Percentiles rank a stretch among this genome's conserved stretches.
Conservation (phyloP, 2,797 vertebrate species). For the Sebastes jordani region DNA sequence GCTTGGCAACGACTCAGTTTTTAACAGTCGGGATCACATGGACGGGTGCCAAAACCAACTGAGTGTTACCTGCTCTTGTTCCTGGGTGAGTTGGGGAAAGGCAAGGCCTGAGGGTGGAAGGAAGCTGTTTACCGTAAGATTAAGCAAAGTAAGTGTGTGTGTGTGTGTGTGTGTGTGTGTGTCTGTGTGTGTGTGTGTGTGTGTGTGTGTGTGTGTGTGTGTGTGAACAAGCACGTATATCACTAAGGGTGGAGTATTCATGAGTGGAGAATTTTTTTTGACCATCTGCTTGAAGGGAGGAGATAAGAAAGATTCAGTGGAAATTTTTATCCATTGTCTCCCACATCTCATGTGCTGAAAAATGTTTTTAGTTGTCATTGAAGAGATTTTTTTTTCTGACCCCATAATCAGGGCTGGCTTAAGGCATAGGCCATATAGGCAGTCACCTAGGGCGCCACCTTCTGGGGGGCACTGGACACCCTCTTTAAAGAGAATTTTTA, state of each 20-base stretch:
- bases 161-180: no score
- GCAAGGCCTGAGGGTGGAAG: constrained; percentile 63
- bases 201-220: background rate
- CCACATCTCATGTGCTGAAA: background rate
- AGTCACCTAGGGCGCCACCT: no score
- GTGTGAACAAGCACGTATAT: constrained; percentile 34
- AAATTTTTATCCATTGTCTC: background rate
- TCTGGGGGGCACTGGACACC: no score
- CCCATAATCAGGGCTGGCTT: background rate
- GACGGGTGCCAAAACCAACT: constrained; percentile 69
- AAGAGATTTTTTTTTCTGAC: background rate
- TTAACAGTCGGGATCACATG: constrained; percentile 66
- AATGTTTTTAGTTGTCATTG: background rate
- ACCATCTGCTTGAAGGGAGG: constrained; percentile 51
- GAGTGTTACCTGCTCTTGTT: constrained; percentile 71
- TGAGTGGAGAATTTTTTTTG: constrained; percentile 17
- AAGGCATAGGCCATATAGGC: no score
- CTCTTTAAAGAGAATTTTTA: no score
- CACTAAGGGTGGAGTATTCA: constrained; percentile 42
- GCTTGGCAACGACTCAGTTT: constrained; percentile 53
- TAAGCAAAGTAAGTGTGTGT: constrained; percentile 27
- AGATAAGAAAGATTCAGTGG: constrained; percentile 14
- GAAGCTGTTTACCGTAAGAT: constrained; percentile 71
- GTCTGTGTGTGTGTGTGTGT: background rate
- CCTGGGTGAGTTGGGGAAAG: constrained; percentile 66